Percentiles rank a stretch among this genome's conserved stretches.
Evolutionary conservation across 2,888 invertebrate genomes (phyloP).

Genomic region (Allygus modestus): DNA sequence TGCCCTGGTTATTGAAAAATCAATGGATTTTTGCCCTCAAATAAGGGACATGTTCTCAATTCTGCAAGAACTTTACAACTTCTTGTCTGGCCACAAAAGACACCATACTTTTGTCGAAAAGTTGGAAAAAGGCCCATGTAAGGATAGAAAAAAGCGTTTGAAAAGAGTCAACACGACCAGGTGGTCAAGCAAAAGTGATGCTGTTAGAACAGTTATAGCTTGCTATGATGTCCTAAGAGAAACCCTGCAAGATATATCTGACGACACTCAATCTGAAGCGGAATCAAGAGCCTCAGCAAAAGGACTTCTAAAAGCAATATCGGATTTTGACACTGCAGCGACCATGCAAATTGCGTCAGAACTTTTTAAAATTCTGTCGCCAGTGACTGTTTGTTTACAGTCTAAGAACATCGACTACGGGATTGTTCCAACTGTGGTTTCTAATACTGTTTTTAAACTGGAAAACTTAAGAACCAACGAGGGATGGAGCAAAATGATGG

Average conservation of each 20-base stretch:
- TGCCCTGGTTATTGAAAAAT: conserved; percentile 53
- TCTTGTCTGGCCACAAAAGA: conserved; percentile 52
- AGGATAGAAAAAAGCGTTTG: conserved; percentile 26
- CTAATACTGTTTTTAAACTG: neutral
- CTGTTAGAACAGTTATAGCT: neutral
- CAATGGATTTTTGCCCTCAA: conserved; percentile 53
- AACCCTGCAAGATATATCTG: neutral
- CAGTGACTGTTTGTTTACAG: conserved; percentile 46
- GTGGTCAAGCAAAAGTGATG: conserved; percentile 47
- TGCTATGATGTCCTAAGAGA: conserved; percentile 15
- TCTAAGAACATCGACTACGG: conserved; percentile 21
- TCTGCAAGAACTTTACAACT: conserved; percentile 51
- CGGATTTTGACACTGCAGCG: conserved; percentile 15
- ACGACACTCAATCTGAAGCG: neutral
- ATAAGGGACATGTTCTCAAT: conserved; percentile 50
- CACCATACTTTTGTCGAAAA: conserved; percentile 48
- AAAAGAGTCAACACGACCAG: conserved; percentile 42
- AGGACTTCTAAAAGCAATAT: conserved; percentile 32
- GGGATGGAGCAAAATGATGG: conserved; percentile 25
- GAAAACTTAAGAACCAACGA: conserved; percentile 38
- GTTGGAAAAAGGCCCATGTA: neutral
- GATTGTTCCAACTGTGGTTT: conserved; percentile 18
- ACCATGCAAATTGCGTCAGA: conserved; percentile 37
- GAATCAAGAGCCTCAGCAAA: conserved; percentile 43
- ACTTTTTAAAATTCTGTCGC: conserved; percentile 8